A percentile compares a stretch with the other conserved stretches of the same genome.
phyloP scores from a whole-genome alignment of 1,140 invertebrate species.

The Danaus melanippus region DNA sequence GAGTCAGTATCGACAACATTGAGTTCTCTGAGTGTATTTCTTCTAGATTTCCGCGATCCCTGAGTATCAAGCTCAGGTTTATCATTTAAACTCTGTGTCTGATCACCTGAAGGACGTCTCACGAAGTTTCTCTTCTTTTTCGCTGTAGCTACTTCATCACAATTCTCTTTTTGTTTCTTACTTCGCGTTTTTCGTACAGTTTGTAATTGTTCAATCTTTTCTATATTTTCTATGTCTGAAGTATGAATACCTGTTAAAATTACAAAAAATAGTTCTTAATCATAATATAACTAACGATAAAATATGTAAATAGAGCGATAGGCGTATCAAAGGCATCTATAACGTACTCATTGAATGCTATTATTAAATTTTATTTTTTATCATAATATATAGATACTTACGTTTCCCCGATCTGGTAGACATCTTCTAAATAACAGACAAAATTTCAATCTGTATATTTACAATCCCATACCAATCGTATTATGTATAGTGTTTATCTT shows the following conservation, averaged over 20 bases:
- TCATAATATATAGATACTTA: constrained; percentile 34
- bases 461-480: background rate
- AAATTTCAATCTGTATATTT: too few species aligned
- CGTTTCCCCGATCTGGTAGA: constrained; percentile 57
- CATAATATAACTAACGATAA: too few species aligned
- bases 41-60: constrained; percentile 19
- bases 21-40: constrained; percentile 43
- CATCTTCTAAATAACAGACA: constrained; percentile 30
- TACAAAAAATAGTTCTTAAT: constrained; percentile 1
- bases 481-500: constrained; percentile 9
- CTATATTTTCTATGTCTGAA: constrained; percentile 25
- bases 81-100: constrained; percentile 12
- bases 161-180: constrained; percentile 32
- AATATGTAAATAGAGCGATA: too few species aligned
- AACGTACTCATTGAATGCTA: too few species aligned
- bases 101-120: constrained; percentile 40
- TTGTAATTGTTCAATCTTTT: constrained; percentile 18
- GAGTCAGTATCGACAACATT: constrained; percentile 22
- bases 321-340: too few species aligned
- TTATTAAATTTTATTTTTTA: background rate
- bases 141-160: constrained; percentile 24
- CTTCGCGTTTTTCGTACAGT: constrained; percentile 40
- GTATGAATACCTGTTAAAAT: constrained; percentile 38
- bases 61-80: constrained; percentile 14
- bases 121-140: constrained; percentile 48